Percentiles rank a stretch among this genome's conserved stretches.
Evolutionary conservation across 2,113 vertebrate species (phyloP).

Genomic region (Serinus canaria): DNA sequence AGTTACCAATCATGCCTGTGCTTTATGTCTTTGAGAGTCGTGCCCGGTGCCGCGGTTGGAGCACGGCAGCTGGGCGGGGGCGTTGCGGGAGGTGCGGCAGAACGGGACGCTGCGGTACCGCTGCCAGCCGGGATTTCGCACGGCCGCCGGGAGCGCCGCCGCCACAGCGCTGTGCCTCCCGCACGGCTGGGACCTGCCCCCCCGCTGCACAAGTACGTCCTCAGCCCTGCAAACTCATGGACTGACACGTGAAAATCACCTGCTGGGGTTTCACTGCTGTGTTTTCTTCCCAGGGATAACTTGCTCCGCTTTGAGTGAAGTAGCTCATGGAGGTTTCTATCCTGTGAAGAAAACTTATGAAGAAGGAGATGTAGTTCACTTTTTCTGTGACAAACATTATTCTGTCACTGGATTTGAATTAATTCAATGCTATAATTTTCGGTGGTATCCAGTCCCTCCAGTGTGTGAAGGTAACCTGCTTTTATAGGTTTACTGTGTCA

Average conservation of each 20-base stretch:
- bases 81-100: neutral
- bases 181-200: constrained; percentile 56
- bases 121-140: constrained; percentile 56
- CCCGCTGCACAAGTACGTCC: constrained; percentile 70
- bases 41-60: constrained; percentile 59
- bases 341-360: constrained; percentile 71
- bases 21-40: constrained; percentile 26
- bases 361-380: constrained; percentile 79
- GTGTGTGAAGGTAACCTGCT: constrained; percentile 75
- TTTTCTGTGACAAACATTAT: constrained; percentile 74
- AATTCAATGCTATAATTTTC: constrained; percentile 80
- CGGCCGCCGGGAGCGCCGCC: neutral
- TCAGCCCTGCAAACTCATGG: neutral
- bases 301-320: constrained; percentile 54
- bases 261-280: neutral
- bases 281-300: constrained; percentile 58
- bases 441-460: constrained; percentile 77
- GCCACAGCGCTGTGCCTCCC: constrained; percentile 38
- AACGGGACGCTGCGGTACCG: constrained; percentile 34
- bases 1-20: neutral
- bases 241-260: rapidly evolving
- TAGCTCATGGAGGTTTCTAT: constrained; percentile 72
- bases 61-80: constrained; percentile 63
- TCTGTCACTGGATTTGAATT: constrained; percentile 72
- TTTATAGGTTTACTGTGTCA: neutral